Evolutionary conservation across 1,140 invertebrate genomes (phyloP).

Genomic region (Danaus plexippus): DNA sequence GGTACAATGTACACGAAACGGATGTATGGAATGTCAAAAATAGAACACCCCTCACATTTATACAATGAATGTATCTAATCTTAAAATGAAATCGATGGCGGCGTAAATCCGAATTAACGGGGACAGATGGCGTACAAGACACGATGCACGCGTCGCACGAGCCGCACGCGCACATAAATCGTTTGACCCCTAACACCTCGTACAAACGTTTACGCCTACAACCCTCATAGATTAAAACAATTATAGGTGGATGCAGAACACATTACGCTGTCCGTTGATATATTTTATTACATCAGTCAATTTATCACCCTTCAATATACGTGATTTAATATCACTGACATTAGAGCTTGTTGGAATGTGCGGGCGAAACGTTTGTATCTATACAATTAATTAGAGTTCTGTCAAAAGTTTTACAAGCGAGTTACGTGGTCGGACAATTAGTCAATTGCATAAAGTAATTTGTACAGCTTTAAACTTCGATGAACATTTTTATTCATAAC

Average conservation of each 20-base stretch:
- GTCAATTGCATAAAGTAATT: too few relatives aligned
- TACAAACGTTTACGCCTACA: conserved; percentile 17
- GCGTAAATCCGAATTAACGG: conserved; percentile 48
- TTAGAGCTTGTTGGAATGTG: conserved; percentile 5
- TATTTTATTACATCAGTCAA: conserved; percentile 29
- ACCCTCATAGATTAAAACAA: conserved; percentile 24
- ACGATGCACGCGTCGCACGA: conserved; percentile 13
- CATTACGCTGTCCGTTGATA: conserved; percentile 11
- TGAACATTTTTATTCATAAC: conserved; percentile 3
- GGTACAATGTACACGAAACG: conserved; percentile 4
- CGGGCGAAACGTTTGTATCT: conserved; percentile 3
- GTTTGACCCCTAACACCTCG: conserved; percentile 30
- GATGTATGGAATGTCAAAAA: conserved; percentile 27
- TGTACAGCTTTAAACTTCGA: too few relatives aligned
- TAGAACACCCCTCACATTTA: conserved; percentile 21
- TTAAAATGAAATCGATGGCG: conserved; percentile 37
- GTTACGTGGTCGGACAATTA: too few relatives aligned
- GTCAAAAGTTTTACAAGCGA: too few relatives aligned
- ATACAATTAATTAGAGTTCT: too few relatives aligned
- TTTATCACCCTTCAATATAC: conserved; percentile 23
- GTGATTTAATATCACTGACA: conserved; percentile 20
- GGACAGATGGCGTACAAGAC: conserved; percentile 37
- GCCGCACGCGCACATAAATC: conserved; percentile 38
- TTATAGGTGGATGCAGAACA: conserved; percentile 1
- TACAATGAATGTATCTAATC: conserved; percentile 29